Percentiles rank a stretch among this genome's conserved stretches.
Conservation (phyloP, 2,797 vertebrate genomes). For the Martes flavigula region DNA sequence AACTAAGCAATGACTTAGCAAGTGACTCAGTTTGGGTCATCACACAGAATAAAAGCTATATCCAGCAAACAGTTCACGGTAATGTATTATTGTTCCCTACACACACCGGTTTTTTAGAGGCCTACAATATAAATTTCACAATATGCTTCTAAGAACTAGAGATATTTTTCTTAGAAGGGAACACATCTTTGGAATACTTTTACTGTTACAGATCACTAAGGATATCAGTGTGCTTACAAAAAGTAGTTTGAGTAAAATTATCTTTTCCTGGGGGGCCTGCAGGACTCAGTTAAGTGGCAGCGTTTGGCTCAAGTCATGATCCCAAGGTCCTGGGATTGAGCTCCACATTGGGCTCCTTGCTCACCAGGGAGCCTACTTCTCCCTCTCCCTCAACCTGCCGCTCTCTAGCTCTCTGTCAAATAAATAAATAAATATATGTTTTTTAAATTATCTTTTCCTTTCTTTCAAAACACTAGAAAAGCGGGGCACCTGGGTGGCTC, state of each 20-base stretch:
- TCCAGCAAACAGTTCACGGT: slow-evolving; percentile 48
- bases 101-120: slow-evolving; percentile 80
- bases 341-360: too few relatives aligned
- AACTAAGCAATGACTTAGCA: slow-evolving; percentile 70
- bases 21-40: slow-evolving; percentile 76
- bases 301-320: too few relatives aligned
- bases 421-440: too few relatives aligned
- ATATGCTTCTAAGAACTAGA: background rate
- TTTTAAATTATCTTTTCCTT: background rate
- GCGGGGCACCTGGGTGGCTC: too few relatives aligned
- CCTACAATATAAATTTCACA: slow-evolving; percentile 45
- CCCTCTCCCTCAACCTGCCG: too few relatives aligned
- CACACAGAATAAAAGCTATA: slow-evolving; percentile 73
- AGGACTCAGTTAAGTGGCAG: too few relatives aligned
- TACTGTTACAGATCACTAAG: background rate
- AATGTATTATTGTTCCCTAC: slow-evolving; percentile 72
- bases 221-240: background rate
- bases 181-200: background rate
- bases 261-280: background rate
- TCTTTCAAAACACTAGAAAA: slow-evolving; percentile 80
- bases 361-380: too few relatives aligned
- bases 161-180: slow-evolving; percentile 19
- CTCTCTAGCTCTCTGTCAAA: too few relatives aligned
- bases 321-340: too few relatives aligned
- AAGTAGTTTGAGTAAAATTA: background rate